Evolutionary conservation across 2,888 invertebrate species (phyloP), one percentile per base, ranked within the genome.

Genomic region (Cylloceria caligata): DNA sequence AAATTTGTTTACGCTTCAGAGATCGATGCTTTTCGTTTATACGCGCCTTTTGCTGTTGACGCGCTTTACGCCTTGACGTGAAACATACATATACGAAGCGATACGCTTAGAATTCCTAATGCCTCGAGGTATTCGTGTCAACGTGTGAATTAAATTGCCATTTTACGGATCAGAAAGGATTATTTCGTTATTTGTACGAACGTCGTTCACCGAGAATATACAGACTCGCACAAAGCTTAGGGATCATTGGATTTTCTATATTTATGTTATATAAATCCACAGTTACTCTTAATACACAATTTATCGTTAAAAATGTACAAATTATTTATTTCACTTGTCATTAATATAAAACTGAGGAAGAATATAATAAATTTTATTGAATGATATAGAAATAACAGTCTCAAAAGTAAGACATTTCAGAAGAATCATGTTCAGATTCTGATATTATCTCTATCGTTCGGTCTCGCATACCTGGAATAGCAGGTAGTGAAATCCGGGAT

Each of bases 101-200:
- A 30, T 39, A 55, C 65, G 78, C n/a, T 82, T 78, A 71, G 81
- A 82, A 82, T 82, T 65, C n/a, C 78, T 78, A 82, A 82, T 81
- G 69, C 42, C 60, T 34, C 47, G 21, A 30, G 78, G 73, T 82
- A 82, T 78, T 74, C 74, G 71, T 82, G 81, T 78, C 81, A 82
- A 71, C 74, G 77, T 78, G 78, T 74, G 81, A 78, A 71, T 81
- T 65, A 74, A 81, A 81, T 82, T 16, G 72, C 62, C 77, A 81
- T 76, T 47, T 76, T 57, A 24, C 13, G 19, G n/a, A 39, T 19
- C 16, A 42, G 74, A 79, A 79, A 67, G 24, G 67, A 79, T 73
- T 67, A 47, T 67, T 67, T 65, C 21, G 60, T 36, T 36, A 3
- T 19, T 16, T 27, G 24, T 9, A 5, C 55, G 5, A 57, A 30